Evolutionary conservation across 2,888 invertebrate genomes (phyloP), one percentile per base, ranked within the genome.

Genomic region (Pollenia griseotomentosa): DNA sequence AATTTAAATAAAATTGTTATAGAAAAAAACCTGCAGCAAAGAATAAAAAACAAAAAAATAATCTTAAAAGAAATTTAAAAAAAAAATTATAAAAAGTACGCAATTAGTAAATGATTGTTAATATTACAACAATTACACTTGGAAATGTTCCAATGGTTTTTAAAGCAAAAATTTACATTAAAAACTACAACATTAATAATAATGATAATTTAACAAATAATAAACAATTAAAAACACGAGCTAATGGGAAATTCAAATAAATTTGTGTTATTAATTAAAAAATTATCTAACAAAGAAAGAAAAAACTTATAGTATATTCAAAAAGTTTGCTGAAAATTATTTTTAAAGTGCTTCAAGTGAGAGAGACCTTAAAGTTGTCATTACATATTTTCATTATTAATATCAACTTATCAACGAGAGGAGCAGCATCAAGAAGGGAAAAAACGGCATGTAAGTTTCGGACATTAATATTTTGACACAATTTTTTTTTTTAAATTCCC

Each of bases 131-230:
- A 74, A 65, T 33, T 65, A 48, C 63, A 61, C 44, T 84, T 84
- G 87, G 74, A 84, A 78, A 44, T 44, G 42, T 84, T 81, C 68
- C 73, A 87, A 87, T 87, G 86, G 55, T 73, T 80, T 80, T 61
- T 59, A 85, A 81, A 59, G 77, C 71, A 59, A 66, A 48, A 51
- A 51, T 71, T 12, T 59, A 71, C 48, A 65, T 33, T 44, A 66
- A 55, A 48, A 68, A 19, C 48, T 63, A 57, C 78, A 82, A 55
- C 48, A 61, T 53, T 48, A 44, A 42, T 61, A 16, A 71, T 59
- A 16, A 57, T 57, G 19, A n/a, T 48, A 66, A 73, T 66, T 59
- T 66, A 61, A 61, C 79, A 74, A 79, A 68, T 66, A 61, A 68
- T 79, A 66, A 79, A 68, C 63, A 70, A 61, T 70, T 55, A 40